Percentiles rank a stretch among this genome's conserved stretches.
These are phyloP conservation scores for Heteromyza rotundicornis DNA, from an alignment of 2,888 invertebrate species.

Conservation along the genomic window DNA sequence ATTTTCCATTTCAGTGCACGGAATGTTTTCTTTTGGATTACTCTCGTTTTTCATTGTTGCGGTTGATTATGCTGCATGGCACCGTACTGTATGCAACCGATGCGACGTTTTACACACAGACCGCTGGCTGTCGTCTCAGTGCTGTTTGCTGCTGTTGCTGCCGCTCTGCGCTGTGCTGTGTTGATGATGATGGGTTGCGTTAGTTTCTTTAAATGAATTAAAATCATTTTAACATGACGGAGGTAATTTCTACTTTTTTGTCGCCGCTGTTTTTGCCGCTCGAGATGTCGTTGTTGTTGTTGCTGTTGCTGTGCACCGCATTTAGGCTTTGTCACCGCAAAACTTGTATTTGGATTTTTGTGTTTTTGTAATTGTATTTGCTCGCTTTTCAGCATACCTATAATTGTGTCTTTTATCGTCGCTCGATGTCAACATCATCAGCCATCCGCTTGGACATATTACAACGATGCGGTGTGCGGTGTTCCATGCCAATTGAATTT, in stretches of 20 bases:
- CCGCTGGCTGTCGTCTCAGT: constrained; percentile 32
- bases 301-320: constrained; percentile 7
- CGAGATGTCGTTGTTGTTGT: constrained; percentile 12
- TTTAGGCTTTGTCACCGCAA: too few species aligned
- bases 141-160: constrained; percentile 1
- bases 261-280: constrained; percentile 18
- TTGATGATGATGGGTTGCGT: constrained; percentile 26
- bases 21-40: constrained; percentile 44
- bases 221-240: constrained; percentile 38
- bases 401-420: not conserved
- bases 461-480: not conserved
- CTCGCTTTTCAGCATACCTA: not conserved
- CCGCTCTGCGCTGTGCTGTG: constrained; percentile 15
- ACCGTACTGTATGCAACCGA: too few species aligned
- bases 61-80: constrained; percentile 52
- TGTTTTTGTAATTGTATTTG: constrained; percentile 26
- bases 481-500: not conserved
- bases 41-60: constrained; percentile 55
- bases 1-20: constrained; percentile 59
- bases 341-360: too few species aligned
- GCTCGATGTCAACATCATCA: not conserved
- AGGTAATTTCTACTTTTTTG: constrained; percentile 41
- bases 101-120: too few species aligned
- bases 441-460: not conserved
- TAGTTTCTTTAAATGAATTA: constrained; percentile 28